Conservation (phyloP, 2,797 vertebrate species). For the Arnoldichthys spilopterus region DNA sequence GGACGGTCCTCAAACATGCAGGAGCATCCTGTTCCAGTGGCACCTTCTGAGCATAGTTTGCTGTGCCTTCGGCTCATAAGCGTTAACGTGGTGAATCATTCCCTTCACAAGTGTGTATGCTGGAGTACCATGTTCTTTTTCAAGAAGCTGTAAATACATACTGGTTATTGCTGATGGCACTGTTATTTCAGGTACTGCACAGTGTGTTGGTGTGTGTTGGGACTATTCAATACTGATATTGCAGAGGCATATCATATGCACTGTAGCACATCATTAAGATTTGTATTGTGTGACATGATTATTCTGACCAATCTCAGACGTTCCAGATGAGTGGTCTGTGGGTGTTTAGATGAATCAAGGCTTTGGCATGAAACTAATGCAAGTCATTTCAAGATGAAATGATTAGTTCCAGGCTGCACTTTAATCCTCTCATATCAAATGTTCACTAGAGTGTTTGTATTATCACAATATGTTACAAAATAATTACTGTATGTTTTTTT, state of each 20-base stretch:
- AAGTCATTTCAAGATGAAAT: not conserved
- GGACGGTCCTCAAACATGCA: conserved; percentile 12
- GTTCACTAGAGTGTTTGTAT: not conserved
- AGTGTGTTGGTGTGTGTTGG: too few species aligned
- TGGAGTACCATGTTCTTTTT: not conserved
- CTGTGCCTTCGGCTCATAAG: conserved; percentile 14
- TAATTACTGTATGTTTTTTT: not conserved
- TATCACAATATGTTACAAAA: not conserved
- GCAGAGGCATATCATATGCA: not conserved
- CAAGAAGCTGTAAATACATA: not conserved
- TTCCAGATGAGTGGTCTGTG: conserved; percentile 2
- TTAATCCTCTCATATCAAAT: not conserved
- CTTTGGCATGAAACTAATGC: not conserved
- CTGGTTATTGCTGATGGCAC: not conserved
- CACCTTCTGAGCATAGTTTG: conserved; percentile 20
- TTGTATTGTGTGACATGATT: not conserved
- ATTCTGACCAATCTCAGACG: not conserved
- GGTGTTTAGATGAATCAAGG: not conserved
- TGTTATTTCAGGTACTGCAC: not conserved
- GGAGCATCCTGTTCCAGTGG: conserved; percentile 14
- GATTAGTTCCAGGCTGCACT: not conserved
- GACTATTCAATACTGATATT: not conserved
- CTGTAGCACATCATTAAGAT: not conserved
- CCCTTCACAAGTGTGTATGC: not conserved
- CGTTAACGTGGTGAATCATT: conserved; percentile 21